These are phyloP conservation scores for Rhabdomys pumilio DNA, from an alignment of 2,797 vertebrate species.

Conservation along the genomic window DNA sequence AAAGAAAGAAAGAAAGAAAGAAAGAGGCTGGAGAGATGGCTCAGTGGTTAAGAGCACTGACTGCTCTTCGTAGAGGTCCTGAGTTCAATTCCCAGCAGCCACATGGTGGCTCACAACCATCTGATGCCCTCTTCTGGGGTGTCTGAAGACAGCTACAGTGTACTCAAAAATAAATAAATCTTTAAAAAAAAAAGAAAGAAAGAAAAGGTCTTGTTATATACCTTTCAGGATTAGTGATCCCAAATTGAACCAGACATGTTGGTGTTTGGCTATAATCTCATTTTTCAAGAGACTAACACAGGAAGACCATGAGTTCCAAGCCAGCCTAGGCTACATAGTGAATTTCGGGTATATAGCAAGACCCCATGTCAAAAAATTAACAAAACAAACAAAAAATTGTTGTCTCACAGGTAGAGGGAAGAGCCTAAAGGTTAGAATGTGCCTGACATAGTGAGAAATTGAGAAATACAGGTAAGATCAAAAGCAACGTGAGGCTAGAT, in stretches of 20 bases:
- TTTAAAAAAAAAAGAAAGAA: background rate
- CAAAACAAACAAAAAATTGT: background rate
- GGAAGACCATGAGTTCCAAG: background rate
- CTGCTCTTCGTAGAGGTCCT: no score
- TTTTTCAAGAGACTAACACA: background rate
- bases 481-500: background rate
- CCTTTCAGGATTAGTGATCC: background rate
- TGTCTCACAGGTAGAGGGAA: background rate
- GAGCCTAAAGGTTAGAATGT: background rate
- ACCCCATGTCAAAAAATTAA: background rate
- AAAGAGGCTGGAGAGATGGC: no score
- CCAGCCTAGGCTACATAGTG: background rate
- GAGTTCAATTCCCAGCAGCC: no score
- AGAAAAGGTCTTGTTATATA: background rate
- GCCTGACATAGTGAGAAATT: background rate
- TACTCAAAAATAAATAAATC: no score
- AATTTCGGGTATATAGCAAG: background rate
- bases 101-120: no score
- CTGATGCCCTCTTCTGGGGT: no score
- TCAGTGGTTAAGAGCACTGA: no score
- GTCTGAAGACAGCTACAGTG: no score
- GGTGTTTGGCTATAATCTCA: background rate
- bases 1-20: no score
- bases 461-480: background rate
- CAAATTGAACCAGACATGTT: background rate